Conservation (phyloP, 2,888 invertebrate species). For the Agonopterix arenella region DNA sequence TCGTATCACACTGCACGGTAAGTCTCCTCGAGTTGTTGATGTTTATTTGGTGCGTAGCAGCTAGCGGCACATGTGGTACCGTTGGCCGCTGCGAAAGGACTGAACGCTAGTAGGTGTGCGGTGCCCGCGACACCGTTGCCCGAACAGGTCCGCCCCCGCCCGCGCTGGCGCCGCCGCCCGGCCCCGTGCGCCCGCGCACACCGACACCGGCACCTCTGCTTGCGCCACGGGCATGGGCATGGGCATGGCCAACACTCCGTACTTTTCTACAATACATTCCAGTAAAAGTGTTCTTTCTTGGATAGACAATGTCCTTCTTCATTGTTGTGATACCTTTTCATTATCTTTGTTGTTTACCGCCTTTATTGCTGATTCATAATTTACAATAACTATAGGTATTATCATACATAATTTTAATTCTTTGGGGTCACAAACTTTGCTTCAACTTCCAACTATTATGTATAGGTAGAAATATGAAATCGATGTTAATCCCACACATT, state of each 20-base stretch:
- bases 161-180: constrained; percentile 55
- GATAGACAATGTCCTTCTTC: constrained; percentile 28
- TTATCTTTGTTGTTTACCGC: neutral
- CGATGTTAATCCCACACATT: too few species aligned
- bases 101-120: constrained; percentile 64
- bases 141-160: constrained; percentile 69
- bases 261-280: constrained; percentile 49
- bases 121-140: constrained; percentile 72
- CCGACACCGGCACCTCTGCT: constrained; percentile 24
- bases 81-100: constrained; percentile 74
- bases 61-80: constrained; percentile 73
- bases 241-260: constrained; percentile 22
- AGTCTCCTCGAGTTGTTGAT: constrained; percentile 63
- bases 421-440: too few species aligned
- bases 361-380: constrained; percentile 7
- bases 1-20: constrained; percentile 70
- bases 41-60: constrained; percentile 59
- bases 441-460: too few species aligned
- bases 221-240: constrained; percentile 16
- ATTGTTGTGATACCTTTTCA: neutral
- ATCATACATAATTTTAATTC: too few species aligned
- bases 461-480: too few species aligned
- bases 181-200: constrained; percentile 45
- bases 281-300: constrained; percentile 69
- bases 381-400: too few species aligned